Percentiles rank a stretch among this genome's conserved stretches.
phyloP scores from a whole-genome alignment of 2,797 vertebrate genomes.

The Anguilla marmorata region DNA sequence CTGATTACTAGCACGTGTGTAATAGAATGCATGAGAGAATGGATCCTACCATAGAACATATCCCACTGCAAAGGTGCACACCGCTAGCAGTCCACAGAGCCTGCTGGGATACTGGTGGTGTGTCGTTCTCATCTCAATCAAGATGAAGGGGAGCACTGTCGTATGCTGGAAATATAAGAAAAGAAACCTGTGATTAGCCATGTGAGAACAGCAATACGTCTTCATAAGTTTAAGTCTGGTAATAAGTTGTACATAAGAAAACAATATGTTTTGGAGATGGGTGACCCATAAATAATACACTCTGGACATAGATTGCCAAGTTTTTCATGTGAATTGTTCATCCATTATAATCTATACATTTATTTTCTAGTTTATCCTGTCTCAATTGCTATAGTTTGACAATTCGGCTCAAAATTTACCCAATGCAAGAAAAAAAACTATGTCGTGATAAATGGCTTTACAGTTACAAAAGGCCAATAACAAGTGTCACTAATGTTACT shows the following conservation, averaged over 20 bases:
- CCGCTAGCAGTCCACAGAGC: constrained; percentile 80
- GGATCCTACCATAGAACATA: constrained; percentile 90
- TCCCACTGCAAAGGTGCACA: constrained; percentile 84
- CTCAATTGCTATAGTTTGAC: background rate
- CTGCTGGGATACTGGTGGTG: constrained; percentile 92
- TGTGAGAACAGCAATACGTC: background rate
- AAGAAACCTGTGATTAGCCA: constrained; percentile 53
- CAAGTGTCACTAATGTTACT: background rate
- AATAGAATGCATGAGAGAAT: background rate
- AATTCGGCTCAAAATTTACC: background rate
- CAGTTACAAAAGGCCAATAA: background rate
- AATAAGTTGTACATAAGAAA: background rate
- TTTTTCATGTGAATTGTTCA: background rate
- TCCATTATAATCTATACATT: background rate
- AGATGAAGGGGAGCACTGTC: constrained; percentile 94
- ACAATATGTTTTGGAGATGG: background rate
- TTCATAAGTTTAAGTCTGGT: background rate
- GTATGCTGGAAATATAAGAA: constrained; percentile 81
- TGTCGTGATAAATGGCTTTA: background rate
- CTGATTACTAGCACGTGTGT: background rate
- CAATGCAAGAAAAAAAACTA: background rate
- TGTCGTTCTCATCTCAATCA: constrained; percentile 98
- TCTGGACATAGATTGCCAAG: background rate
- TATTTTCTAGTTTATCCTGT: background rate
- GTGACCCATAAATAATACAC: background rate